Conservation (phyloP, 2,888 invertebrate genomes). For the Phengaris alcon region DNA sequence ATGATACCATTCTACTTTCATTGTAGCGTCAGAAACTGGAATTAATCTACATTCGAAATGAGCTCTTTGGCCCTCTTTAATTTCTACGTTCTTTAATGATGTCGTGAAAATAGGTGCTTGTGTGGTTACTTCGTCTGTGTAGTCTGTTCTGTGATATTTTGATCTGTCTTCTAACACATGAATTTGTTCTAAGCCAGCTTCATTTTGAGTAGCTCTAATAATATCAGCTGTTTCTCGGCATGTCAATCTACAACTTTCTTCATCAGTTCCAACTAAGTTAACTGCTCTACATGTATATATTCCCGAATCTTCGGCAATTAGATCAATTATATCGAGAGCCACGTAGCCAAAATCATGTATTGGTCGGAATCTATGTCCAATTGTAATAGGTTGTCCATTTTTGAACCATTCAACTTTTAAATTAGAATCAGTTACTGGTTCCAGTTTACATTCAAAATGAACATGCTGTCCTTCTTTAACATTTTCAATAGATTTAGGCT, state of each 20-base stretch:
- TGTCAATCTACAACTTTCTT: constrained; percentile 85
- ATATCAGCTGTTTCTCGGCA: constrained; percentile 90
- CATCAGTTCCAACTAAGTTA: constrained; percentile 93
- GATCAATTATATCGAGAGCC: constrained; percentile 96
- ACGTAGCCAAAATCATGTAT: constrained; percentile 99
- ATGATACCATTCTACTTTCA: constrained; percentile 98
- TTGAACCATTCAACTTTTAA: constrained; percentile 98
- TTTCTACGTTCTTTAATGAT: constrained; percentile 93
- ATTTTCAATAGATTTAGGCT: constrained; percentile 91
- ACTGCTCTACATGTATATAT: constrained; percentile 96
- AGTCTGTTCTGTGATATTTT: constrained; percentile 86
- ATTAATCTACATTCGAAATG: constrained; percentile 96
- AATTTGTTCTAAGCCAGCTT: constrained; percentile 92
- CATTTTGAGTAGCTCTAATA: constrained; percentile 91
- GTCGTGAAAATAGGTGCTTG: constrained; percentile 96
- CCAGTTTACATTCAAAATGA: constrained; percentile 98
- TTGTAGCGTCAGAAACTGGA: constrained; percentile 94
- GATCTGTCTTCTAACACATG: constrained; percentile 92
- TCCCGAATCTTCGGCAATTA: constrained; percentile 97
- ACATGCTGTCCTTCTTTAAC: constrained; percentile 94
- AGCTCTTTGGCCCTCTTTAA: constrained; percentile 95
- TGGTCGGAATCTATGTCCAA: constrained; percentile 96
- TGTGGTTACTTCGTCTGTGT: constrained; percentile 89
- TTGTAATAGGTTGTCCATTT: constrained; percentile 94
- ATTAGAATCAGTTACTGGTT: constrained; percentile 97